Evolutionary conservation across 2,113 vertebrate species (phyloP), one percentile per base, ranked within the genome.

Genomic region (Gopherus flavomarginatus): DNA sequence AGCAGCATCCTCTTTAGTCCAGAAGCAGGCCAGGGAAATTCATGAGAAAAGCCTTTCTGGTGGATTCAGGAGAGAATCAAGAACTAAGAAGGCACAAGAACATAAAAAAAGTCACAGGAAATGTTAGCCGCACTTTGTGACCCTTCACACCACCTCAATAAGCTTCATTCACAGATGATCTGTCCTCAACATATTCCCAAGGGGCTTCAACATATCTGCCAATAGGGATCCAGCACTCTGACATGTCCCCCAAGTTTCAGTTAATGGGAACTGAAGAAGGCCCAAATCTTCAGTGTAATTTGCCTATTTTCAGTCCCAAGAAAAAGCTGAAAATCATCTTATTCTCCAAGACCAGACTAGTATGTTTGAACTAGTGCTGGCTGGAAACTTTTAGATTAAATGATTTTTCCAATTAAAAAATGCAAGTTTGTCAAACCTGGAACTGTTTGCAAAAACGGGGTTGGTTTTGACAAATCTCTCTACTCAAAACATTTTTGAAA

Each of bases 51-150:
- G 47, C 86, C 93, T 96, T 97, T 97, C 80, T 96, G 96, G 96
- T 96, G 96, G 92, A 82, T 85, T 89, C 92, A 91, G 95, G 90
- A 94, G 94, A 90, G 92, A 78, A 93, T 89, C 78, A 29, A 87
- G 31, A 86, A 72, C 12, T 26, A 5, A 47, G 90, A 93, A 0
- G 49, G 94, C 90, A 78, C 42, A 90, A 49, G 52, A 85, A 57
- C 89, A 83, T 95, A 96, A 95, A 96, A 82, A 90, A 95, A 89
- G 89, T 96, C 96, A 95, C 57, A 29, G 57, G 27, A 94, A 96
- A 90, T 57, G 79, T 84, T 96, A 93, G 95, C 89, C 78, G 0
- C 93, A 90, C 1, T 3, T 88, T 78, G 85, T 1, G 5, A 91
- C 81, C 53, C 77, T 90, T 50, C 12, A 24, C 95, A 88, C 95